phyloP scores from a whole-genome alignment of 2,888 invertebrate species.

The Tipula lateralis region DNA sequence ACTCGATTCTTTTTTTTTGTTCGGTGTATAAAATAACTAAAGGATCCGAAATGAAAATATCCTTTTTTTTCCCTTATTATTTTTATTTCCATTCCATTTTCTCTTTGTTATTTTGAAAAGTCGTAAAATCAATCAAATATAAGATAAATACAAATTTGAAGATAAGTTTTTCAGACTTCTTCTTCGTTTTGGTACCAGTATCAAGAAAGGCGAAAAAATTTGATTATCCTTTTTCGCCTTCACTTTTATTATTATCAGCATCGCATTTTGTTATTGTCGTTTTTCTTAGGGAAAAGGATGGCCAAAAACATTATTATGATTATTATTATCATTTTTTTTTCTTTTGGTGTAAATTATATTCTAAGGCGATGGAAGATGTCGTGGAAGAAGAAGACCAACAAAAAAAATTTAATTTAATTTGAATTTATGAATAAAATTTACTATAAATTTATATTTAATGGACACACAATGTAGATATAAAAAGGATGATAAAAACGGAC shows the following conservation, averaged over 20 bases:
- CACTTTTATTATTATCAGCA: not conserved
- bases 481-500: not conserved
- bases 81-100: not conserved
- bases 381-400: too few relatives aligned
- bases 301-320: constrained; percentile 2
- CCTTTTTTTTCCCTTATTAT: not conserved
- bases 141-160: constrained; percentile 14
- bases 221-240: constrained; percentile 19
- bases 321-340: not conserved
- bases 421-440: constrained; percentile 4
- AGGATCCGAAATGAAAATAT: not conserved
- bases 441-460: constrained; percentile 19
- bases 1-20: not conserved
- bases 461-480: not conserved
- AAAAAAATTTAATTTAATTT: not conserved
- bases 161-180: not conserved
- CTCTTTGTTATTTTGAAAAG: not conserved
- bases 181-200: not conserved
- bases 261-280: not conserved
- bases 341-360: not conserved
- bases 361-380: too few relatives aligned
- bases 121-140: constrained; percentile 5
- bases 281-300: not conserved
- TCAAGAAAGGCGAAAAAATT: not conserved
- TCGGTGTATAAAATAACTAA: not conserved